These are phyloP conservation scores for Pseudomyrmex dendroicus DNA, from an alignment of 1,140 invertebrate genomes.

Conservation along the genomic window DNA sequence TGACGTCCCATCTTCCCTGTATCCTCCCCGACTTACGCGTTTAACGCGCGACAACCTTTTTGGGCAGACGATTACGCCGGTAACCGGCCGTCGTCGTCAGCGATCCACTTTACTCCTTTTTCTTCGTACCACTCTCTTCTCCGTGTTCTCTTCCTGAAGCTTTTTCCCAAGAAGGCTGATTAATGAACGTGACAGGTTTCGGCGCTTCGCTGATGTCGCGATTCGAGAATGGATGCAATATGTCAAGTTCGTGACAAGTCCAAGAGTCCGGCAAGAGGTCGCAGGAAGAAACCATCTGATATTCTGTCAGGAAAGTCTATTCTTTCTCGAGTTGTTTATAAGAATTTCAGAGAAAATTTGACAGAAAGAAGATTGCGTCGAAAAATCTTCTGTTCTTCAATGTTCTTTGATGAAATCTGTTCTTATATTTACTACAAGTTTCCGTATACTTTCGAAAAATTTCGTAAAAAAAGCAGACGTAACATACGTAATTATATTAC, in stretches of 20 bases:
- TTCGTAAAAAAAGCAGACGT: too few species aligned
- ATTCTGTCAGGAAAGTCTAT: background rate
- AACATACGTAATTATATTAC: too few species aligned
- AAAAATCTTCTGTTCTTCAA: background rate
- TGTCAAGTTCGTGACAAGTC: constrained; percentile 27
- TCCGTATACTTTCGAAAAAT: too few species aligned
- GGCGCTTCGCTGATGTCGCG: constrained; percentile 39
- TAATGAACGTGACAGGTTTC: constrained; percentile 65
- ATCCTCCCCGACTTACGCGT: constrained; percentile 10
- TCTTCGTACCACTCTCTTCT: constrained; percentile 37
- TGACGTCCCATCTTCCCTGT: background rate
- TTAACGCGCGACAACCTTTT: constrained; percentile 44
- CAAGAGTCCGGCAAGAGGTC: constrained; percentile 10
- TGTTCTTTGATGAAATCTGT: background rate
- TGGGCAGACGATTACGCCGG: constrained; percentile 27
- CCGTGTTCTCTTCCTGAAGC: constrained; percentile 24
- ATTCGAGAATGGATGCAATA: constrained; percentile 52
- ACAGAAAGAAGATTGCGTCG: too few species aligned
- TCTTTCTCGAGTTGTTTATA: constrained; percentile 29
- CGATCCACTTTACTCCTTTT: constrained; percentile 42
- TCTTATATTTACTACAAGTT: too few species aligned
- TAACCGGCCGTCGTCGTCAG: background rate
- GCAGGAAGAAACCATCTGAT: constrained; percentile 8
- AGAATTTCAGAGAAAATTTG: background rate
- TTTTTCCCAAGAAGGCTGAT: constrained; percentile 50